Percentiles rank a stretch among this genome's conserved stretches.
Conservation (phyloP, 2,113 vertebrate genomes). For the Sterrhoptilus dennistouni region DNA sequence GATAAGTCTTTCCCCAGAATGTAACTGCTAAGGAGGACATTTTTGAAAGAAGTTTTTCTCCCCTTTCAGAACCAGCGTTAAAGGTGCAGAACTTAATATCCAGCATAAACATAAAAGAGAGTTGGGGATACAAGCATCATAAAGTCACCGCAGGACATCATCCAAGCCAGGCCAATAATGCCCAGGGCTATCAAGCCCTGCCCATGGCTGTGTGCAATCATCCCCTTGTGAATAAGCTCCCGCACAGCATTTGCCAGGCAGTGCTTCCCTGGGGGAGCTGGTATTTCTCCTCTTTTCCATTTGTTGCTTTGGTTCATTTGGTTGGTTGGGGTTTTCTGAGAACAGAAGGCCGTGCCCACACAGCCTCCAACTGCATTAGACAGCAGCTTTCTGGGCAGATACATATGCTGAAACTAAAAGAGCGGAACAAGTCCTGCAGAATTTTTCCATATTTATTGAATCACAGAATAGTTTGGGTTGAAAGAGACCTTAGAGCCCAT, state of each 20-base stretch:
- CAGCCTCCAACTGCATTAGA: background rate
- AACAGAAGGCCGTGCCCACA: background rate
- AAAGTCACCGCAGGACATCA: background rate
- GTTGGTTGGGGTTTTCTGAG: background rate
- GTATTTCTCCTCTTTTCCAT: background rate
- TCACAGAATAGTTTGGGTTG: background rate
- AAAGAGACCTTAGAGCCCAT: background rate
- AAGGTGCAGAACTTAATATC: background rate
- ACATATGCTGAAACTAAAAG: background rate
- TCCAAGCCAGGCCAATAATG: background rate
- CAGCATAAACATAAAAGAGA: background rate
- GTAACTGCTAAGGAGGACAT: background rate
- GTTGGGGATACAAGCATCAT: background rate
- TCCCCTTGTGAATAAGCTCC: background rate
- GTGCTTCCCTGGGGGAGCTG: background rate
- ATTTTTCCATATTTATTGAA: background rate
- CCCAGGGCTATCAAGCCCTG: background rate
- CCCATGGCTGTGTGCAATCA: fast-evolving
- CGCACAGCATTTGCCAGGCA: background rate
- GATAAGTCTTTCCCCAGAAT: background rate
- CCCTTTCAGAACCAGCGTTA: background rate
- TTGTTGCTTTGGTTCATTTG: background rate
- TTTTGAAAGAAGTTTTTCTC: background rate
- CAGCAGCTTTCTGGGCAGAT: background rate
- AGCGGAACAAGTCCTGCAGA: background rate